Percentiles rank a stretch among this genome's conserved stretches.
Evolutionary conservation across 2,797 vertebrate species (phyloP).

Genomic region (Gambelia wislizenii): DNA sequence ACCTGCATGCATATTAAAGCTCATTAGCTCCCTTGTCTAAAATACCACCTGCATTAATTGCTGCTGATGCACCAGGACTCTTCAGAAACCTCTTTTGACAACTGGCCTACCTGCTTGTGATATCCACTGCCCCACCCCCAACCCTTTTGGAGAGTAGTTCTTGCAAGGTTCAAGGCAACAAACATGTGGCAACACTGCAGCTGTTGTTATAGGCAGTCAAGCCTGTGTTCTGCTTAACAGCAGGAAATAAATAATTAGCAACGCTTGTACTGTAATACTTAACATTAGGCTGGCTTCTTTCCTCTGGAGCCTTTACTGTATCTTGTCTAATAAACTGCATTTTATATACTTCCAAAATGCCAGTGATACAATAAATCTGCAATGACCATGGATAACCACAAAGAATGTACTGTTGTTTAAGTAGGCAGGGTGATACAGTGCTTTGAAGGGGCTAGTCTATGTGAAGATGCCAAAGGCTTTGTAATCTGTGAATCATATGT

Average conservation of each 20-base stretch:
- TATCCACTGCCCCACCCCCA: conserved; percentile 67
- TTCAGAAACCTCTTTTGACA: conserved; percentile 85
- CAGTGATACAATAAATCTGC: conserved; percentile 14
- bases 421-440: too few species aligned
- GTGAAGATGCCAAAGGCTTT: not conserved
- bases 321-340: conserved; percentile 30
- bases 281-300: conserved; percentile 59
- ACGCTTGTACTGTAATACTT: conserved; percentile 67
- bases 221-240: conserved; percentile 79
- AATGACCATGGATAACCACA: conserved; percentile 18
- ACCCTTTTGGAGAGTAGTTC: conserved; percentile 69
- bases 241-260: conserved; percentile 81
- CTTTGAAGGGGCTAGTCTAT: too few species aligned
- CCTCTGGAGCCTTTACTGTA: conserved; percentile 60
- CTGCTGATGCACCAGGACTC: conserved; percentile 87
- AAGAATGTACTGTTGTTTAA: not conserved
- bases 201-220: conserved; percentile 77
- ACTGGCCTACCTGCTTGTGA: conserved; percentile 79
- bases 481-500: not conserved
- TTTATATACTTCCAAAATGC: conserved; percentile 21
- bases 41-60: conserved; percentile 98
- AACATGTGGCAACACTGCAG: conserved; percentile 74
- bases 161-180: conserved; percentile 70
- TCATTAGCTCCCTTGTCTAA: conserved; percentile 99
- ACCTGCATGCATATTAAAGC: conserved; percentile 99